These are phyloP conservation scores for Rhodinocichla rosea DNA, from an alignment of 2,113 vertebrate genomes.

Conservation along the genomic window DNA sequence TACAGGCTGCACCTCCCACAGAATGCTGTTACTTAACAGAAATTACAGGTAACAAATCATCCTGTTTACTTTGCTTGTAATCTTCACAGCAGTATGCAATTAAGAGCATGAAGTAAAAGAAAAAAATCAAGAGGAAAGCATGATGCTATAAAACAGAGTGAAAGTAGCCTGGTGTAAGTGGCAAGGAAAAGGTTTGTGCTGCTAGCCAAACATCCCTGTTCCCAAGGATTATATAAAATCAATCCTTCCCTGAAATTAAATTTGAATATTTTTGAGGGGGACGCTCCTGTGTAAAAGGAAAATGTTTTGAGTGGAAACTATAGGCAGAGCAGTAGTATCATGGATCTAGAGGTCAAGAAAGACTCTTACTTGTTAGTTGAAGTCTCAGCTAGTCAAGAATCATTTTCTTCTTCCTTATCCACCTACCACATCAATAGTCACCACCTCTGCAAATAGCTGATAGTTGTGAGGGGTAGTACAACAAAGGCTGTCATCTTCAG, in stretches of 20 bases:
- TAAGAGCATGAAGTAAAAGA: neutral
- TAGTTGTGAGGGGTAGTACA: neutral
- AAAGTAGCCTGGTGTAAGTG: neutral
- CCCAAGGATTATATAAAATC: neutral
- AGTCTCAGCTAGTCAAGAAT: neutral
- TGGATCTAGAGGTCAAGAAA: neutral
- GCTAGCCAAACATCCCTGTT: neutral
- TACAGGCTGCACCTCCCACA: neutral
- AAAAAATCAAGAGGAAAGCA: neutral
- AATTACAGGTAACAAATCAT: neutral
- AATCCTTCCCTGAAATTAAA: neutral
- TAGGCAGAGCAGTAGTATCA: neutral
- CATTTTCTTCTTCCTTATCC: neutral
- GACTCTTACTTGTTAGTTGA: neutral
- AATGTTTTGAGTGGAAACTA: neutral
- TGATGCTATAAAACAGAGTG: rapidly evolving
- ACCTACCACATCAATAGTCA: rapidly evolving
- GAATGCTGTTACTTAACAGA: neutral
- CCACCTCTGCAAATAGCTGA: neutral
- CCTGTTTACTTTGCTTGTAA: neutral
- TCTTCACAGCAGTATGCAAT: neutral
- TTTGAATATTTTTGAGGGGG: neutral
- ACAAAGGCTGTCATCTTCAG: neutral
- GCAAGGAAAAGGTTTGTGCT: neutral
- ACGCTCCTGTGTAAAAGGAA: neutral